A percentile compares a stretch with the other conserved stretches of the same genome.
phyloP scores from a whole-genome alignment of 2,888 invertebrate genomes.

The Pecten maximus region DNA sequence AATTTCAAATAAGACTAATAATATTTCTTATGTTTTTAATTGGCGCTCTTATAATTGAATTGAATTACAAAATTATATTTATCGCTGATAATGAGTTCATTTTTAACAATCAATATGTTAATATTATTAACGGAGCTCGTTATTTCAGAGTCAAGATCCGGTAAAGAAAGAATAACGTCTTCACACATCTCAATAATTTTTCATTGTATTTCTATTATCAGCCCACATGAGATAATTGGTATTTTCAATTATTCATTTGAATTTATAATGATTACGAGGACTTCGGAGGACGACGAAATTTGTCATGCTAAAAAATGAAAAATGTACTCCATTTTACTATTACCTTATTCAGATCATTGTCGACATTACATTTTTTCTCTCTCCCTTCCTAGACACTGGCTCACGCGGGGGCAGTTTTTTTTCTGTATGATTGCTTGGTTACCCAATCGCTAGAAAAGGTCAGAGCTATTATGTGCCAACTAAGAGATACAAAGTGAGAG shows the following conservation, averaged over 20 bases:
- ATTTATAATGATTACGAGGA: too few species aligned
- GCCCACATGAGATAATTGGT: background rate
- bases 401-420: too few species aligned
- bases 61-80: background rate
- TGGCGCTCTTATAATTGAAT: background rate
- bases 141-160: background rate
- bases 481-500: too few species aligned
- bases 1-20: background rate
- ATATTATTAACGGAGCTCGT: background rate
- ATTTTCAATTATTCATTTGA: background rate
- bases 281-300: too few species aligned
- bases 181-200: background rate
- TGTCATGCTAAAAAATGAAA: too few species aligned
- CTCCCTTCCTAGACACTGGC: too few species aligned
- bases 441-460: too few species aligned
- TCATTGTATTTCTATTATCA: background rate
- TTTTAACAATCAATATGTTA: background rate
- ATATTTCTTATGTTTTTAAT: background rate
- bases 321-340: too few species aligned
- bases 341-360: too few species aligned
- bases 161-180: background rate
- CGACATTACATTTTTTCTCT: too few species aligned
- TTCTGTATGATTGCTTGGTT: too few species aligned
- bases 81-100: background rate
- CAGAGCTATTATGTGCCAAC: too few species aligned